Conservation (phyloP, 2,113 vertebrate species). For the Rattus rattus region DNA sequence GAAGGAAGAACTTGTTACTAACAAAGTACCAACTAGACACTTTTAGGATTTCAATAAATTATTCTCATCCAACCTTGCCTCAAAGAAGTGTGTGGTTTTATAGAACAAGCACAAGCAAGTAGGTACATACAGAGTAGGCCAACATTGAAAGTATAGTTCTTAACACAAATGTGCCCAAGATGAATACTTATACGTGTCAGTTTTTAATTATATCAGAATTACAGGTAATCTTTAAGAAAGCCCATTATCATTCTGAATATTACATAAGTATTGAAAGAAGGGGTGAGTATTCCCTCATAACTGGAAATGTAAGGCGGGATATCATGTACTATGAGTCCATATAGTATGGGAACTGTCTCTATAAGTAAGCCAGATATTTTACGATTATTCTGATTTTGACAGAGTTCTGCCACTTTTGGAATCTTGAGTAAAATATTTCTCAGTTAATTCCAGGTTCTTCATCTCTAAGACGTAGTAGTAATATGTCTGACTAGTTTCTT, state of each 20-base stretch:
- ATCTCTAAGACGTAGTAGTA: neutral
- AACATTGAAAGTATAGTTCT: neutral
- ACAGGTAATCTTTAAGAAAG: neutral
- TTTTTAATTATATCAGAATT: constrained; percentile 40
- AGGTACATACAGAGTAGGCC: neutral
- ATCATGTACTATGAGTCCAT: neutral
- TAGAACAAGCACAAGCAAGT: constrained; percentile 8
- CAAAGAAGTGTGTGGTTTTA: neutral
- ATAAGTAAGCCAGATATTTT: constrained; percentile 1
- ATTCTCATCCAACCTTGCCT: neutral
- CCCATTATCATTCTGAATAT: neutral
- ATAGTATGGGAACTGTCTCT: neutral
- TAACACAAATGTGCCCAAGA: neutral
- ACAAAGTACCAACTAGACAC: neutral
- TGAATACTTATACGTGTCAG: neutral
- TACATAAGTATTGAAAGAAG: constrained; percentile 14
- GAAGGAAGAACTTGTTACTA: constrained; percentile 30
- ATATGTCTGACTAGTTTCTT: neutral
- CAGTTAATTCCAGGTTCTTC: neutral
- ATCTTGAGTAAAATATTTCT: neutral
- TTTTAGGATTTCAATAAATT: neutral
- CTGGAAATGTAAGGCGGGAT: neutral
- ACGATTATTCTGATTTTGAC: constrained; percentile 12
- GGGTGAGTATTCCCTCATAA: neutral
- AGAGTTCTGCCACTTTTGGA: constrained; percentile 11